Evolutionary conservation across 2,113 vertebrate genomes (phyloP).

Genomic region (Psophia crepitans): DNA sequence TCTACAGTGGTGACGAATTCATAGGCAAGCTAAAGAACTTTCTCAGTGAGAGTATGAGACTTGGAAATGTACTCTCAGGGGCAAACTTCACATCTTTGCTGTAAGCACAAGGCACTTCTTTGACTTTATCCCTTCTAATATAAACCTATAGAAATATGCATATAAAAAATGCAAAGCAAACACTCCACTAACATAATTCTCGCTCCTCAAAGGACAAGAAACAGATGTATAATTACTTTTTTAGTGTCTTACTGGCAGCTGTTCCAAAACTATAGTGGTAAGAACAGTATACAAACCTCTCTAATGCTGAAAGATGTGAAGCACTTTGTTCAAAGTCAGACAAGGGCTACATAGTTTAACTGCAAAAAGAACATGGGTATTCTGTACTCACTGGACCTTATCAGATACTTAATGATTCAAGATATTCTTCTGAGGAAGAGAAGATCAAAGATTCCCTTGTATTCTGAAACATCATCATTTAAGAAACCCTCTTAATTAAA

Average conservation of each 20-base stretch:
- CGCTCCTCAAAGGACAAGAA: neutral
- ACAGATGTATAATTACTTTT: slow-evolving; percentile 54
- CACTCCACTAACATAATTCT: neutral
- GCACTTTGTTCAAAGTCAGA: slow-evolving; percentile 2
- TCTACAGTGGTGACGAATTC: neutral
- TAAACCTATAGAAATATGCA: neutral
- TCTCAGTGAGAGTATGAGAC: neutral
- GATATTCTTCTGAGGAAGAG: neutral
- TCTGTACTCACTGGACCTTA: neutral
- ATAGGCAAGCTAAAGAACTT: neutral
- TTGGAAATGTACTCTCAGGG: neutral
- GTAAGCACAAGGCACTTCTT: neutral
- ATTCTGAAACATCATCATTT: neutral
- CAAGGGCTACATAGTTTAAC: neutral
- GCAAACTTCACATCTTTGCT: neutral
- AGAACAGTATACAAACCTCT: neutral
- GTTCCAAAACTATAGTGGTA: slow-evolving; percentile 7
- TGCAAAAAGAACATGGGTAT: neutral
- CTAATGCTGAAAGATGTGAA: neutral
- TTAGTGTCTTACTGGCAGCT: slow-evolving; percentile 38
- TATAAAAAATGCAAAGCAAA: slow-evolving; percentile 2
- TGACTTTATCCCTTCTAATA: neutral
- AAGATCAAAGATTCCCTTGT: neutral
- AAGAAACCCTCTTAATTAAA: neutral
- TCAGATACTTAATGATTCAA: neutral